Percentiles rank a stretch among this genome's conserved stretches.
phyloP scores from a whole-genome alignment of 2,113 vertebrate genomes.

The Tonatia bakeri region DNA sequence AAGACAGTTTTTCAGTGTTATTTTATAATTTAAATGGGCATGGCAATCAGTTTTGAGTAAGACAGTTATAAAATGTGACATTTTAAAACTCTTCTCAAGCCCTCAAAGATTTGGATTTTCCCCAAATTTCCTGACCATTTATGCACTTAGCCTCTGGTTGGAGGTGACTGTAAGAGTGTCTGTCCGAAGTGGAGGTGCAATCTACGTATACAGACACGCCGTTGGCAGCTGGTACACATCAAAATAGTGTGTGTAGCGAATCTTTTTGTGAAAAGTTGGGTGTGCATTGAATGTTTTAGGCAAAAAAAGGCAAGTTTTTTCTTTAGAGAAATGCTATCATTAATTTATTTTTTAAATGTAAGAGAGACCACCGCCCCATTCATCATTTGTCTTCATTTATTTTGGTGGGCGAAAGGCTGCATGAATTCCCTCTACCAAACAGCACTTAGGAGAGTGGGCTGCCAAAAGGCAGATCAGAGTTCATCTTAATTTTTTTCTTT shows the following conservation, averaged over 20 bases:
- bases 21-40: background rate
- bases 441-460: background rate
- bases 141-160: background rate
- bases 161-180: background rate
- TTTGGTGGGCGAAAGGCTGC: background rate
- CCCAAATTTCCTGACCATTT: background rate
- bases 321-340: background rate
- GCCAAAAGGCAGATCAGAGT: background rate
- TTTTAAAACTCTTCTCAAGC: background rate
- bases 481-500: background rate
- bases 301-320: background rate
- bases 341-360: constrained; percentile 10
- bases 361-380: background rate
- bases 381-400: background rate
- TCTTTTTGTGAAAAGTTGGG: background rate
- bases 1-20: background rate
- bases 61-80: background rate
- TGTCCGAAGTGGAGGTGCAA: background rate
- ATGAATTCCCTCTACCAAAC: background rate
- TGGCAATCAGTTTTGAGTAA: background rate
- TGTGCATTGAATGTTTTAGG: constrained; percentile 1
- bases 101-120: background rate
- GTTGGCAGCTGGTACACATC: background rate
- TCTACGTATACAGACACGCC: background rate
- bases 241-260: background rate